These are phyloP conservation scores for Catharus minimus DNA, from an alignment of 2,113 vertebrate genomes.

Conservation along the genomic window DNA sequence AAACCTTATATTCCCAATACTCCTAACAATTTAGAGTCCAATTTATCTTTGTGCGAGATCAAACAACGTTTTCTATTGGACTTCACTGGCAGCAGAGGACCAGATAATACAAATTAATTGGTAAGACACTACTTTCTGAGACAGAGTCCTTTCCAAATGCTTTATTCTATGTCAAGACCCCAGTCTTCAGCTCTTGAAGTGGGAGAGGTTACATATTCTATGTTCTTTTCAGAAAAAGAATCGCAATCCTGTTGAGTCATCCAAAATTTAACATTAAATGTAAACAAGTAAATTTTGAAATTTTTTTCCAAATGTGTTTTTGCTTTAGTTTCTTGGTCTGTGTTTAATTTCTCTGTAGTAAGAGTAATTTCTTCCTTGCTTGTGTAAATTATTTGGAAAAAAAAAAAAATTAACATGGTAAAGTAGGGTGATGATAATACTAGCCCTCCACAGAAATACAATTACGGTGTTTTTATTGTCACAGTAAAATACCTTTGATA, in stretches of 20 bases:
- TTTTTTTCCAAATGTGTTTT: neutral
- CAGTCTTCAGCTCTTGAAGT: neutral
- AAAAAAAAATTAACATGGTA: neutral
- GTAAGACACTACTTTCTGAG: neutral
- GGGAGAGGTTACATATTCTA: neutral
- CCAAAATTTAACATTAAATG: neutral
- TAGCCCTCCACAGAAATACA: neutral
- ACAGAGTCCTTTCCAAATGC: neutral
- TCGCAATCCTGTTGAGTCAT: neutral
- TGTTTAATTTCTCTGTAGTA: neutral
- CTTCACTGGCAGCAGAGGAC: neutral
- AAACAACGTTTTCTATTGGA: neutral
- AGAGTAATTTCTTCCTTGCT: neutral
- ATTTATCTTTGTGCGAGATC: constrained; percentile 9
- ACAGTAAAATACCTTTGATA: neutral
- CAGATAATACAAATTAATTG: neutral
- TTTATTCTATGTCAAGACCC: neutral
- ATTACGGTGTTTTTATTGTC: neutral
- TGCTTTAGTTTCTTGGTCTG: neutral
- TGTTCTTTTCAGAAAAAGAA: neutral
- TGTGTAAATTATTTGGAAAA: neutral
- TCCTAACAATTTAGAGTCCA: constrained; percentile 5
- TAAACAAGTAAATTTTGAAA: neutral
- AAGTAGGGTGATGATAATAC: neutral
- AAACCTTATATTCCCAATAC: neutral